These are phyloP conservation scores for Gephyroberyx darwinii DNA, from an alignment of 2,797 vertebrate genomes.

Conservation along the genomic window DNA sequence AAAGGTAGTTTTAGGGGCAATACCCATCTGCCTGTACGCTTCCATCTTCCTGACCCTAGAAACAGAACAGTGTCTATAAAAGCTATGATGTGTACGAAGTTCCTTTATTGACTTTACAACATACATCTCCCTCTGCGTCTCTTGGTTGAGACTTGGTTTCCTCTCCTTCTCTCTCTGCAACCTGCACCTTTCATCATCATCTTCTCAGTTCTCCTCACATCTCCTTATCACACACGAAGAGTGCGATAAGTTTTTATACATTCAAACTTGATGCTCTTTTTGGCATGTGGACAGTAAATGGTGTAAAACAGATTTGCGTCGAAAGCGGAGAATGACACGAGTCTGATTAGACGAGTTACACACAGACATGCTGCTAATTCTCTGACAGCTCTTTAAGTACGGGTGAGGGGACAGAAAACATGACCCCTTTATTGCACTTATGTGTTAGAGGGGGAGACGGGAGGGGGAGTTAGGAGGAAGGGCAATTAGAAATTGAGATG, in stretches of 20 bases:
- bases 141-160: neutral
- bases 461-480: neutral
- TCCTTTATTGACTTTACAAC: slow-evolving; percentile 17
- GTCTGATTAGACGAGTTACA: slow-evolving; percentile 24
- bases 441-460: slow-evolving; percentile 40
- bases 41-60: slow-evolving; percentile 32
- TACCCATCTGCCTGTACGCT: slow-evolving; percentile 37
- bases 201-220: slow-evolving; percentile 27
- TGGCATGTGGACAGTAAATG: slow-evolving; percentile 67
- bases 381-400: slow-evolving; percentile 44
- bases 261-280: slow-evolving; percentile 67
- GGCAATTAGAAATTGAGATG: slow-evolving; percentile 27
- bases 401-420: slow-evolving; percentile 35
- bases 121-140: slow-evolving; percentile 13
- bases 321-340: neutral
- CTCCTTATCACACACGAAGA: slow-evolving; percentile 27
- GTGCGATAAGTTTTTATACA: slow-evolving; percentile 57
- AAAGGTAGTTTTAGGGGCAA: slow-evolving; percentile 28
- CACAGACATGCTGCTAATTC: slow-evolving; percentile 35
- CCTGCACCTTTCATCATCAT: slow-evolving; percentile 1
- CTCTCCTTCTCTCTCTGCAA: slow-evolving; percentile 5
- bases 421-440: slow-evolving; percentile 74
- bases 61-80: slow-evolving; percentile 29
- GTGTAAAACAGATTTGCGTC: slow-evolving; percentile 45
- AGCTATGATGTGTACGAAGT: slow-evolving; percentile 18